Evolutionary conservation across 2,888 invertebrate genomes (phyloP), one percentile per base, ranked within the genome.

Genomic region (Octonoba sinensis): DNA sequence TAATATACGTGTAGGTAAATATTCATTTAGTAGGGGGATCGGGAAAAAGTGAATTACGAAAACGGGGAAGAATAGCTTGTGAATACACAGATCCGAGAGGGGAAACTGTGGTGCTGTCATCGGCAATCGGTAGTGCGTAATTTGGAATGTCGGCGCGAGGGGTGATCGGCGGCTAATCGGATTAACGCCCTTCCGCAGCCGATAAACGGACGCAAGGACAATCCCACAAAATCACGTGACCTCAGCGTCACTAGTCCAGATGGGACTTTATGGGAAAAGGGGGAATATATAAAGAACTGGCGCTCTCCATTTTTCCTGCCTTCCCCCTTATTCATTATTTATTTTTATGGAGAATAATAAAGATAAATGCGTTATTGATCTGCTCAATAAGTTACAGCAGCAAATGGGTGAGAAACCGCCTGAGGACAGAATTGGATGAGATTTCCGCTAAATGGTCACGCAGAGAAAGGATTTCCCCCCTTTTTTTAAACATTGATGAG

Each of bases 111-210:
- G 44, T 18, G 15, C 67, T 73, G 73, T 79, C 79, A 79, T 73
- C 79, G 79, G 67, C 78, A 77, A 71, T 77, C 65, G 65, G 77
- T 57, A 60, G 57, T 22, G 71, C 59, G 78, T 79, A 79, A 79
- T 79, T 79, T 69, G 54, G 62, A 62, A 79, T 79, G 79, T 79
- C 79, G 79, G 76, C 46, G 59, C 57, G 59, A 49, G 69, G 65
- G 69, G 76, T 76, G 69, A 76, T 76, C 76, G 76, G 46, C 69
- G 72, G 59, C 73, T 67, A 79, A 79, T 79, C 79, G 62, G 79
- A 79, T 79, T 79, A 79, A 44, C 69, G 51, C 22, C 56, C 46
- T 59, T 46, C 51, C 51, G 59, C 66, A 66, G 72, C 66, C 66
- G 66, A 66, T 72, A 72, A 66, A 72, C 64, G 66, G 59, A 66